A percentile compares a stretch with the other conserved stretches of the same genome.
Conservation (phyloP, 2,888 invertebrate genomes). For the Cecidostiba fungosa region DNA sequence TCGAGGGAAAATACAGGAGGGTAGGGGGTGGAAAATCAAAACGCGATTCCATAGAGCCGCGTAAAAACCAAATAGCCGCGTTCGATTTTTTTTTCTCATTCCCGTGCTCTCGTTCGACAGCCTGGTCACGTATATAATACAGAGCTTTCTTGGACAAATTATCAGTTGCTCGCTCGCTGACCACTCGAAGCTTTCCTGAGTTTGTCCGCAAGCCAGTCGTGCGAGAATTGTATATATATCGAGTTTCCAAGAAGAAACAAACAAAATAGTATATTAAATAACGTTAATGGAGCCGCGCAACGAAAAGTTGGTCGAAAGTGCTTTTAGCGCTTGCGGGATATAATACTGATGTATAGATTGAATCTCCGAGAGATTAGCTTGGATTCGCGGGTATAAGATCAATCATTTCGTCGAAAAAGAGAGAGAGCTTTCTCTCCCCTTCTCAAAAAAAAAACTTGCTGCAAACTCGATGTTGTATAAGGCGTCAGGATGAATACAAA, state of each 20-base stretch:
- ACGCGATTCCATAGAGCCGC: neutral
- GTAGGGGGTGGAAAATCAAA: conserved; percentile 12
- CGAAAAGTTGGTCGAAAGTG: conserved; percentile 48
- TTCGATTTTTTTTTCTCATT: conserved; percentile 7
- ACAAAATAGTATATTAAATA: conserved; percentile 40
- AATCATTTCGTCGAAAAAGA: neutral
- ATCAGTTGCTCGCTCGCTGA: neutral
- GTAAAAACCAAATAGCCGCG: neutral
- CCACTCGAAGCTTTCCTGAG: conserved; percentile 11
- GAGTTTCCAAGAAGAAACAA: neutral
- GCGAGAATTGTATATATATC: neutral
- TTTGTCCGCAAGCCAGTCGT: too few relatives aligned
- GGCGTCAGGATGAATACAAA: neutral
- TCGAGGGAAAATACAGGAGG: neutral
- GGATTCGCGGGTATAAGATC: neutral
- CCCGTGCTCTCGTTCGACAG: conserved; percentile 31
- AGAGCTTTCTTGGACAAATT: conserved; percentile 30
- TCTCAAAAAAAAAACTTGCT: neutral
- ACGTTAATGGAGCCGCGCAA: conserved; percentile 34
- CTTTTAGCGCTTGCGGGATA: neutral
- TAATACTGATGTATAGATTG: neutral
- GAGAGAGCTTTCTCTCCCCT: neutral
- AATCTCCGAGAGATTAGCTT: conserved; percentile 38
- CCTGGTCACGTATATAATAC: conserved; percentile 51
- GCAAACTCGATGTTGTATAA: neutral